Evolutionary conservation across 2,113 vertebrate species (phyloP).

Genomic region (Salvelinus namaycush): DNA sequence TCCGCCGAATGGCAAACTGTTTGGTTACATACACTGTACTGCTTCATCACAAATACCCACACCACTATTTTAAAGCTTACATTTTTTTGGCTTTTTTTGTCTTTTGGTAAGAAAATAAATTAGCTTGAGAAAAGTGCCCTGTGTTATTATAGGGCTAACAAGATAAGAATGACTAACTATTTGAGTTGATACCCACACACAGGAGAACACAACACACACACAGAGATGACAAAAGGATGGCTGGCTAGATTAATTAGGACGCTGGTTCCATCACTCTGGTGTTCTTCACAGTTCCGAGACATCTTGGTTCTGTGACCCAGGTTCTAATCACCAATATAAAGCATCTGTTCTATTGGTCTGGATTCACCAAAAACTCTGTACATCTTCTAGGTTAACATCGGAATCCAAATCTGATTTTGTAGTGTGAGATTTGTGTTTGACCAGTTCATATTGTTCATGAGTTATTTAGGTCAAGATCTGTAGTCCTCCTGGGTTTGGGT

Average conservation of each 20-base stretch:
- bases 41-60: constrained; percentile 64
- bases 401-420: background rate
- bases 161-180: constrained; percentile 26
- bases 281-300: background rate
- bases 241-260: constrained; percentile 8
- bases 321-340: background rate
- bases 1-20: constrained; percentile 57
- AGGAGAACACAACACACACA: constrained; percentile 45
- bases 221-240: constrained; percentile 40
- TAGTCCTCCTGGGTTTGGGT: background rate
- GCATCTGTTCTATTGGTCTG: background rate
- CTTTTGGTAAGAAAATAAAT: constrained; percentile 66
- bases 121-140: constrained; percentile 35
- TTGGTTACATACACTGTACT: constrained; percentile 69
- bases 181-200: constrained; percentile 33
- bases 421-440: background rate
- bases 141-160: constrained; percentile 29
- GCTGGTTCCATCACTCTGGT: background rate
- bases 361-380: background rate
- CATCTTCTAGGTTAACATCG: background rate
- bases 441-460: background rate
- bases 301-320: background rate
- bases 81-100: constrained; percentile 55
- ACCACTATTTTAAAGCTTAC: constrained; percentile 68
- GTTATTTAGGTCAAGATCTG: background rate